Conservation (phyloP, 2,797 vertebrate genomes). For the Lacerta viridis region DNA sequence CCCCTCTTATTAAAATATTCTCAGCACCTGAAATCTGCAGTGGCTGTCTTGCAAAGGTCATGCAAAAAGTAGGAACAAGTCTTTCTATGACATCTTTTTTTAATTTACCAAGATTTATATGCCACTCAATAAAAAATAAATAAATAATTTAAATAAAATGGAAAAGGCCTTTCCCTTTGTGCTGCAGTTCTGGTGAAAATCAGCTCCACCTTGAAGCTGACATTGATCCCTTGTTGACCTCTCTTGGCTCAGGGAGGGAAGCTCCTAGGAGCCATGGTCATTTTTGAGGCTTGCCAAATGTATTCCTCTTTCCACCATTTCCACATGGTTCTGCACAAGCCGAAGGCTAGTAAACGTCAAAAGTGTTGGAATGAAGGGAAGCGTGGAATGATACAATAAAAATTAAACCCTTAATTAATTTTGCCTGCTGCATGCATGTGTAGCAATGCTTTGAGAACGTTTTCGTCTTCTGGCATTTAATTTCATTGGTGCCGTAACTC, state of each 20-base stretch:
- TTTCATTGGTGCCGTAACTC: neutral
- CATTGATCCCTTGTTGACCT: too few relatives aligned
- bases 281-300: neutral
- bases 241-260: neutral
- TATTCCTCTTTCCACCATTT: too few relatives aligned
- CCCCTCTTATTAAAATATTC: neutral
- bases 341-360: neutral
- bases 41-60: neutral
- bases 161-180: neutral
- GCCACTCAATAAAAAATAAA: neutral
- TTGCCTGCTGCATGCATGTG: too few relatives aligned
- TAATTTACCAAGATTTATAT: too few relatives aligned
- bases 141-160: too few relatives aligned
- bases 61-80: neutral
- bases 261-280: neutral
- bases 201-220: neutral
- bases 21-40: neutral
- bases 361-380: neutral
- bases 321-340: neutral
- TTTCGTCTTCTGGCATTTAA: neutral
- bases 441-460: neutral
- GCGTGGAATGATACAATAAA: neutral
- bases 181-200: neutral
- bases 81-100: neutral
- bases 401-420: neutral